These are phyloP conservation scores for Camponotus vicinus DNA, from an alignment of 1,140 invertebrate species.

Conservation along the genomic window DNA sequence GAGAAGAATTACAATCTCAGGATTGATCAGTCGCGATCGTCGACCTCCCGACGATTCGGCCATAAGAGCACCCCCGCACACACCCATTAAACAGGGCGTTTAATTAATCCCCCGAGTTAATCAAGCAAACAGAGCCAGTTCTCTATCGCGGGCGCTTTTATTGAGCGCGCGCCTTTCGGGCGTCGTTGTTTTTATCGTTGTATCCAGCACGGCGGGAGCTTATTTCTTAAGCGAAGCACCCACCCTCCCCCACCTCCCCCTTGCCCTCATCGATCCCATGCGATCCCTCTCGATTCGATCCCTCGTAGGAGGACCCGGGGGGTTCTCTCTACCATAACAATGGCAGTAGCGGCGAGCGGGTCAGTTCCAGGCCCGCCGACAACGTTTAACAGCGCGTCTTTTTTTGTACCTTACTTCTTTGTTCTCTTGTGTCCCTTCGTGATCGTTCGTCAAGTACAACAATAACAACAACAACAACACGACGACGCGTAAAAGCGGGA, in stretches of 20 bases:
- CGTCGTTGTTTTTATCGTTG: constrained; percentile 62
- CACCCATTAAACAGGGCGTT: constrained; percentile 56
- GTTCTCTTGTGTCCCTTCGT: constrained; percentile 63
- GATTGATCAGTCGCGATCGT: constrained; percentile 48
- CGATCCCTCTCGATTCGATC: constrained; percentile 37
- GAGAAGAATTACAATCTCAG: constrained; percentile 24
- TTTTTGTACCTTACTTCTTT: constrained; percentile 63
- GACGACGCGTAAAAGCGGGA: constrained; percentile 41
- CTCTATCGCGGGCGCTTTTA: constrained; percentile 59
- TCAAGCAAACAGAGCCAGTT: constrained; percentile 67
- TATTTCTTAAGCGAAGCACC: constrained; percentile 66
- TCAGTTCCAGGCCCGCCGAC: constrained; percentile 56
- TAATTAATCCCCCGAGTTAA: constrained; percentile 62
- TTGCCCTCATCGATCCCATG: not conserved
- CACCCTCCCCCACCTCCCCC: not conserved
- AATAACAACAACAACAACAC: constrained; percentile 52
- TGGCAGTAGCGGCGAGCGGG: constrained; percentile 56
- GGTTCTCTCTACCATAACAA: constrained; percentile 35
- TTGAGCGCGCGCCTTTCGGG: constrained; percentile 51
- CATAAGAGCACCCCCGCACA: constrained; percentile 38
- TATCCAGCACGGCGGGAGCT: constrained; percentile 66
- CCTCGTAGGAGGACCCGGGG: constrained; percentile 52
- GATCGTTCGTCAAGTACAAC: constrained; percentile 72
- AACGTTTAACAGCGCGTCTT: constrained; percentile 58
- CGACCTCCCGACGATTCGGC: constrained; percentile 42